Evolutionary conservation across 2,888 invertebrate genomes (phyloP).

Genomic region (Salpingus planirostris): DNA sequence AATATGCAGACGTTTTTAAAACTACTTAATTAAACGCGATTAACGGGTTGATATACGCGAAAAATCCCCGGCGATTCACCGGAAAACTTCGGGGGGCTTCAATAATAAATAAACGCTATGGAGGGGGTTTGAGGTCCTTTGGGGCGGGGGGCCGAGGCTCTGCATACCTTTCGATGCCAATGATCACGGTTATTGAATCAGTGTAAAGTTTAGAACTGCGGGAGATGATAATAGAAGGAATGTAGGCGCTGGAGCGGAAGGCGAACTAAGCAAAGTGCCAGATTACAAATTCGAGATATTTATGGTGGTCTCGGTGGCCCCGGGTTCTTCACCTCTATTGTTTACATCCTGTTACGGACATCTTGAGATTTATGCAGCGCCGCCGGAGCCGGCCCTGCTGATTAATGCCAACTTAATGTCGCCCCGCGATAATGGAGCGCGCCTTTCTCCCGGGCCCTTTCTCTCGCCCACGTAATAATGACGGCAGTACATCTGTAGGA

Average conservation of each 20-base stretch:
- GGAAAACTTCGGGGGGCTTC: too few species aligned
- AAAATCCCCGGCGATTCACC: too few species aligned
- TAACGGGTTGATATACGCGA: too few species aligned
- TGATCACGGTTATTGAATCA: conserved; percentile 20
- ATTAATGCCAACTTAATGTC: too few species aligned
- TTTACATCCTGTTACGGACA: conserved; percentile 42
- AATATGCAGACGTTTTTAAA: conserved; percentile 16
- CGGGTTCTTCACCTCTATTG: conserved; percentile 41
- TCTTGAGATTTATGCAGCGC: conserved; percentile 41
- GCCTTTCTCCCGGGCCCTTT: too few species aligned
- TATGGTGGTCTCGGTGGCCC: conserved; percentile 41
- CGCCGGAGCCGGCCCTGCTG: too few species aligned
- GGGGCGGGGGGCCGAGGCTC: too few species aligned
- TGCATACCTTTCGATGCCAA: conserved; percentile 14
- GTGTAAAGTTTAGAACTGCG: conserved; percentile 17
- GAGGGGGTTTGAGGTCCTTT: too few species aligned
- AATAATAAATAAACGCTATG: too few species aligned
- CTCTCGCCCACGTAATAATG: too few species aligned
- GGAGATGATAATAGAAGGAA: conserved; percentile 34
- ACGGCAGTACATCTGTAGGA: too few species aligned
- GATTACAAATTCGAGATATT: conserved; percentile 42
- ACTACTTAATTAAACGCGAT: conserved; percentile 19
- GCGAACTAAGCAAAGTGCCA: conserved; percentile 35
- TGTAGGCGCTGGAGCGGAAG: conserved; percentile 37
- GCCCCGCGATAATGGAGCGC: too few species aligned